Evolutionary conservation across 2,797 vertebrate species (phyloP), one percentile per base, ranked within the genome.

Genomic region (Chloroceryle amazona): DNA sequence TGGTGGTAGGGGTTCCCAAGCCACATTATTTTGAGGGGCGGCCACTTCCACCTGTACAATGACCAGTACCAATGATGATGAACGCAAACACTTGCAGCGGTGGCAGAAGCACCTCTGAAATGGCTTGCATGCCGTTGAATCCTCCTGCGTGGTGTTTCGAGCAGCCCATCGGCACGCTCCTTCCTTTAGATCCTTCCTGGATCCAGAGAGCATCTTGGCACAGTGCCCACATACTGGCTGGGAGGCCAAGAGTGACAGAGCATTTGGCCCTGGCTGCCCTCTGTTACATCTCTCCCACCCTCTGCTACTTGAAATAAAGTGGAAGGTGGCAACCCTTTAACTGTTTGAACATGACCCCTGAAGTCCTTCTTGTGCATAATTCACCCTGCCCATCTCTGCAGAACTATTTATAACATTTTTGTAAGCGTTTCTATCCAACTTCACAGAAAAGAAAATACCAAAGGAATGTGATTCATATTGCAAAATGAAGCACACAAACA

Each of bases 61-160:
- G 44, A 74, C 33, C 65, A 63, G 14, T 4, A 68, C 25, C n/a
- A 52, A 13, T 0, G 1, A 55, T 13, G 52, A 55, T 26, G 26
- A 86, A 67, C 20, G 31, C 23, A 61, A 95, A 33, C 37, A 13
- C 16, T 15, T 65, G n/a, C 54, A 62, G 41, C 41, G 81, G 41
- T 25, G 44, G 49, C 89, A 93, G 82, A 66, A 80, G 49, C 61
- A 88, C 21, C 21, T 90, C 67, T 70, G 46, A 58, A 83, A 72
- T 15, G 0, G 46, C 21, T 52, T n/a, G 55, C 11, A 7, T 9
- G 58, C 20, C 2, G 0, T 1, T n/a, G n/a, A 74, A 58, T 33
- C 37, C 4, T 61, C 72, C 42, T n/a, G 44, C 17, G 3, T 0
- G 17, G 55, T 44, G 14, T 39, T 82, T 65, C 3, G 3, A 72